phyloP scores from a whole-genome alignment of 2,113 vertebrate genomes.

The Philantomba maxwellii region DNA sequence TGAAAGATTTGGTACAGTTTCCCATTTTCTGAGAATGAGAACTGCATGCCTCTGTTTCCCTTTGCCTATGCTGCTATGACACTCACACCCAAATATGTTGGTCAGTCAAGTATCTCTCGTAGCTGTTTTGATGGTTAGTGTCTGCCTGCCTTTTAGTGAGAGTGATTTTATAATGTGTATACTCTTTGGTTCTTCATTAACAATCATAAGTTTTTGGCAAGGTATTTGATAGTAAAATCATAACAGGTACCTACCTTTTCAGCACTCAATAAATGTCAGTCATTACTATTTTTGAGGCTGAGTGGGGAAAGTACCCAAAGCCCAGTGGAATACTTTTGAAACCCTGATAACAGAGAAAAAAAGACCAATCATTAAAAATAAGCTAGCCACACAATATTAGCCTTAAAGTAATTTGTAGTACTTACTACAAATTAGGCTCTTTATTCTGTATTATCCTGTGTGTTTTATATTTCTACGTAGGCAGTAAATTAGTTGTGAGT shows the following conservation, averaged over 20 bases:
- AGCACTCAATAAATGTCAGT: background rate
- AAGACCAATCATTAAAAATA: background rate
- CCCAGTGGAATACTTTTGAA: background rate
- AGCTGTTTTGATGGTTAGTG: background rate
- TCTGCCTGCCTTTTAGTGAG: background rate
- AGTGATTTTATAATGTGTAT: background rate
- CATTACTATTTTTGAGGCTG: background rate
- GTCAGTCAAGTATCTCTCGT: background rate
- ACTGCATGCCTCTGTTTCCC: background rate
- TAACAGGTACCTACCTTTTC: background rate
- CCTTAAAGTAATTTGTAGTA: background rate
- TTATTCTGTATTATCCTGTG: background rate
- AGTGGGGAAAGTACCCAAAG: background rate
- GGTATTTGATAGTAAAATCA: background rate
- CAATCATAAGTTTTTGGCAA: background rate
- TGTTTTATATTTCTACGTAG: background rate
- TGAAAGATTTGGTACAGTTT: background rate
- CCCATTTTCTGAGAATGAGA: slow-evolving; percentile 15
- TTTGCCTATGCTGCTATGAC: background rate
- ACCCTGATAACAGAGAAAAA: background rate
- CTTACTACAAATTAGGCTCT: background rate
- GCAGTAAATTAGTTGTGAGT: background rate
- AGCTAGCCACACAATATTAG: background rate
- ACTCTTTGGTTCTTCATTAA: background rate
- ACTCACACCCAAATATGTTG: background rate